These are phyloP conservation scores for Sebastes oblongus DNA, from an alignment of 2,797 vertebrate genomes.

Conservation along the genomic window DNA sequence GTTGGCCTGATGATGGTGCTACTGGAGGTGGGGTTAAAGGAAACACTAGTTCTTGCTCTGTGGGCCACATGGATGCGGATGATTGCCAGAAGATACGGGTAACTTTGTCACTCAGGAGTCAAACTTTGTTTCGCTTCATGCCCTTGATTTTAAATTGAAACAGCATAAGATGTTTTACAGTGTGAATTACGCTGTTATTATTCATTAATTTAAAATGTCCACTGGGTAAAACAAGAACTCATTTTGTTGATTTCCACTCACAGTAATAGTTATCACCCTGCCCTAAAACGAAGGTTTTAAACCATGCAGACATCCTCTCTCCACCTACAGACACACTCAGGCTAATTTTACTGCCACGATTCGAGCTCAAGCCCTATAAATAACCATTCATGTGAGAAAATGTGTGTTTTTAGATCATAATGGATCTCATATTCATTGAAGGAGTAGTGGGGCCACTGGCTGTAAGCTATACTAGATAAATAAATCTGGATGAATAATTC, in stretches of 20 bases:
- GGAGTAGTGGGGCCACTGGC: not conserved
- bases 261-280: not conserved
- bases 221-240: not conserved
- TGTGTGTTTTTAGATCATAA: conserved; percentile 19
- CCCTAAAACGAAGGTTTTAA: not conserved
- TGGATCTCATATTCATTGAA: conserved; percentile 11
- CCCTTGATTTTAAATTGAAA: not conserved
- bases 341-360: not conserved
- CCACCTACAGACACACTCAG: not conserved
- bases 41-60: too few species aligned
- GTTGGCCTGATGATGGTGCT: not conserved
- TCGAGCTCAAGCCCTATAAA: not conserved
- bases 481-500: conserved; percentile 68
- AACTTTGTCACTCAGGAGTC: too few species aligned
- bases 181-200: not conserved
- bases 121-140: too few species aligned
- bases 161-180: not conserved
- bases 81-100: too few species aligned
- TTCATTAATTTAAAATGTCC: not conserved
- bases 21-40: fast-evolving
- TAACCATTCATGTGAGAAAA: conserved; percentile 26
- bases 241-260: not conserved
- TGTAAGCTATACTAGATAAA: conserved; percentile 35
- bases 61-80: too few species aligned
- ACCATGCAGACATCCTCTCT: not conserved